Conservation (phyloP, 1,140 invertebrate genomes). For the Zeugodacus cucurbitae region DNA sequence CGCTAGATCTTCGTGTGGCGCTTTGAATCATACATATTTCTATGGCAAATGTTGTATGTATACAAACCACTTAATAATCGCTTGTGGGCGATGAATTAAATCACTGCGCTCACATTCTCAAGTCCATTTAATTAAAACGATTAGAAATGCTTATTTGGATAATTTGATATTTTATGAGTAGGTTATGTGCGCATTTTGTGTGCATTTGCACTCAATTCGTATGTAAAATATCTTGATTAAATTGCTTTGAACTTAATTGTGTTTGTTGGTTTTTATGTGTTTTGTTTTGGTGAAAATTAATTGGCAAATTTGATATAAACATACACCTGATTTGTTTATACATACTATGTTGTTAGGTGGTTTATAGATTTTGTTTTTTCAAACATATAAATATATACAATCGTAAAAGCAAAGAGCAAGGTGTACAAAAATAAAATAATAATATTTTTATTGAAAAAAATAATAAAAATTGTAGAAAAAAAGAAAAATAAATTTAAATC, state of each 20-base stretch:
- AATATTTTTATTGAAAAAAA: too few relatives aligned
- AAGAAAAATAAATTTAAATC: too few relatives aligned
- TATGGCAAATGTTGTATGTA: conserved; percentile 2
- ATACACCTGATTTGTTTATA: too few relatives aligned
- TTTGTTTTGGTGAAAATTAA: too few relatives aligned
- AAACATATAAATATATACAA: too few relatives aligned
- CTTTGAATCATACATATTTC: neutral
- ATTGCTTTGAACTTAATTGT: neutral
- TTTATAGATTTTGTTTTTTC: too few relatives aligned
- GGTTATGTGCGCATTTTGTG: neutral
- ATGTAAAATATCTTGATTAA: neutral
- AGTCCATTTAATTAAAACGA: neutral
- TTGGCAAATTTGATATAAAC: too few relatives aligned
- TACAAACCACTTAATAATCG: conserved; percentile 12
- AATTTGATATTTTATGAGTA: conserved; percentile 12
- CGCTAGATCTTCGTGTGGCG: neutral
- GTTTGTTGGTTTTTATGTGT: too few relatives aligned
- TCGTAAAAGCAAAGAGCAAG: too few relatives aligned
- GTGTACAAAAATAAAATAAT: too few relatives aligned
- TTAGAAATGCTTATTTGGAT: conserved; percentile 18
- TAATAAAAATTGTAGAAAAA: too few relatives aligned
- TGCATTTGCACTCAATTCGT: neutral
- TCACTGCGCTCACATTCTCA: neutral
- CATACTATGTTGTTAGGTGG: too few relatives aligned
- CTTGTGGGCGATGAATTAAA: conserved; percentile 22